Evolutionary conservation across 2,113 vertebrate genomes (phyloP).

Genomic region (Poecilia latipinna): DNA sequence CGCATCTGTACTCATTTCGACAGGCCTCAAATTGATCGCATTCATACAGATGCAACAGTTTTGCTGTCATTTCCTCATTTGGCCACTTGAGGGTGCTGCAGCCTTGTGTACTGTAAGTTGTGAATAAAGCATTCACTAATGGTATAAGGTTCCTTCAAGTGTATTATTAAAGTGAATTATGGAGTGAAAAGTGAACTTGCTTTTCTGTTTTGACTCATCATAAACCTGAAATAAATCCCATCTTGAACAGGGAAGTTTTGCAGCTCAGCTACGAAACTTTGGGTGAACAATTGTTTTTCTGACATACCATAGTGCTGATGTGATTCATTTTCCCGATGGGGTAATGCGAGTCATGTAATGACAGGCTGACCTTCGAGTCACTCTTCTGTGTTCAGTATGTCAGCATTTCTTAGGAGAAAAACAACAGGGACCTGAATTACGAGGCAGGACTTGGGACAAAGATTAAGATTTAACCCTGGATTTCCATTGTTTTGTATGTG

Average conservation of each 20-base stretch:
- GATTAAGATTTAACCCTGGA: neutral
- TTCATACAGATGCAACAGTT: too few relatives aligned
- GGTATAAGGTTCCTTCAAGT: constrained; percentile 13
- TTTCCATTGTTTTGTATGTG: neutral
- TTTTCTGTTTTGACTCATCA: neutral
- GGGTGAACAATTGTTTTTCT: constrained; percentile 1
- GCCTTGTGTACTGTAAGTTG: neutral
- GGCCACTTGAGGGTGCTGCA: constrained; percentile 36
- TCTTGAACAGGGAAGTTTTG: neutral
- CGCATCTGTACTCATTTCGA: neutral
- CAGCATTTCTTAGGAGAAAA: constrained; percentile 2
- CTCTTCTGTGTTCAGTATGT: constrained; percentile 14
- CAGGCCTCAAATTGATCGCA: constrained; percentile 4
- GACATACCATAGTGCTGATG: constrained; percentile 13
- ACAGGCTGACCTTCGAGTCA: constrained; percentile 24
- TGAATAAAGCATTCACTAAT: constrained; percentile 1
- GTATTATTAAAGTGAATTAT: neutral
- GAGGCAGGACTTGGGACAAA: neutral
- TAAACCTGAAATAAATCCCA: neutral
- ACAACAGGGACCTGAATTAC: neutral
- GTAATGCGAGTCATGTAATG: constrained; percentile 32
- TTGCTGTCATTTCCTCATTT: constrained; percentile 10
- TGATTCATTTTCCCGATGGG: constrained; percentile 39
- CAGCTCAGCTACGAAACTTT: neutral
- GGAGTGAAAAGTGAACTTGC: neutral